Evolutionary conservation across 2,113 vertebrate species (phyloP), one percentile per base, ranked within the genome.

Genomic region (Vulpes vulpes): DNA sequence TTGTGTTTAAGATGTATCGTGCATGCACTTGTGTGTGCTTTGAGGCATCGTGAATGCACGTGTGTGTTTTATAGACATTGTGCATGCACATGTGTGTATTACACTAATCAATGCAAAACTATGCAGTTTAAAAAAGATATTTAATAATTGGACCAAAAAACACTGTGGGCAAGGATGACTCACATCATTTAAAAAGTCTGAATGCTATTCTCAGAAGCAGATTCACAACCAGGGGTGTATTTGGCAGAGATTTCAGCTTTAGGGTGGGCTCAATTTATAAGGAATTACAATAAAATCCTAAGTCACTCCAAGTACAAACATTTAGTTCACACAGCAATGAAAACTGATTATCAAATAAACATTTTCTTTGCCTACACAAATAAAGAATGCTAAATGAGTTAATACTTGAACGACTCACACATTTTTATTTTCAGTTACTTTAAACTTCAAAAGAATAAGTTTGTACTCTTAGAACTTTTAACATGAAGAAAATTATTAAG

Each of bases 361-460:
- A 84, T 35, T 73, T 92, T 67, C 25, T 64, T 86, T 55, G 10
- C 1, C 19, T 30, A 51, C 6, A 32, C 59, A 89, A 73, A 89
- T 14, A n/a, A 96, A 87, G 3, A 59, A 67, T 51, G 80, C 0
- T 35, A 81, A 82, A 76, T n/a, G 64, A 78, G 4, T 30, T 85
- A 85, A 53, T 67, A 2, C 27, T 12, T 62, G n/a, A 95, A 60
- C 6, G 38, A 65, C 6, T 38, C 65, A 65, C 2, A 55, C 0
- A 14, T 3, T 51, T 74, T 38, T 60, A 80, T 22, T 80, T 96
- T 95, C 16, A 67, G 22, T 88, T 79, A 93, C 25, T 95, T 91
- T 76, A 95, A 94, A 81, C 15, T 81, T 60, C 59, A 78, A 82
- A 38, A 81, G 30, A n/a, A 23, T 55, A 17, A 43, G 16, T 94